Evolutionary conservation across 2,113 vertebrate species (phyloP), one percentile per base, ranked within the genome.

Genomic region (Cyrtonyx montezumae): DNA sequence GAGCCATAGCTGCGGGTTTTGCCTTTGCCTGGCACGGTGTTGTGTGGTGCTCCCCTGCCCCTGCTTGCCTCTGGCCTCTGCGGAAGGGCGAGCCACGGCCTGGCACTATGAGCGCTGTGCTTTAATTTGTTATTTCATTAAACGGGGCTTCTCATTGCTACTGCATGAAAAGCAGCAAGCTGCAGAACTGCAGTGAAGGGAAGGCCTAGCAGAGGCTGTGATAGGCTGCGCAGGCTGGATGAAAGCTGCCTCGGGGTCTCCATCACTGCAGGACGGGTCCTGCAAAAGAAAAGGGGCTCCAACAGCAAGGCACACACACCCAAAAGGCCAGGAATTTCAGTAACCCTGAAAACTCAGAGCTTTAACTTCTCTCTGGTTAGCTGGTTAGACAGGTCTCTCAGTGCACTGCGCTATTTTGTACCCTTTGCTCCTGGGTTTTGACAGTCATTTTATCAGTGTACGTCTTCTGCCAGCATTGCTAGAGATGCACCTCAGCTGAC

Each of bases 201-300:
- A 36, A 79, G 53, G 55, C 32, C 19, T 9, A 0, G 13, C 1
- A 2, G 21, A 19, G 28, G 37, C 43, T 6, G 6, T 3, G 20
- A 15, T 19, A 3, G 26, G 56, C 30, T 40, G 28, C 17, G 22
- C 2, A 25, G 3, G 30, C 58, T 15, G 30, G 48, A 76, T 51
- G 20, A 49, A 32, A 1, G 3, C 19, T 49, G 2, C 15, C 28
- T 13, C 12, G 8, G 11, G 14, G 26, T 65, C 75, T 56, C 55
- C 11, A 21, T 22, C 55, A 13, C 65, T 43, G 51, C 62, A 28
- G 36, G 8, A 23, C 49, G 17, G 20, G 43, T 19, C 16, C 62
- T 79, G 55, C 36, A 25, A 58, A 67, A 48, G 26, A 26, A 23
- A 30, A 30, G 17, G 13, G 16, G 53, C 73, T 49, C 66, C 46